Conservation (phyloP, 2,113 vertebrate species). For the Theropithecus gelada region DNA sequence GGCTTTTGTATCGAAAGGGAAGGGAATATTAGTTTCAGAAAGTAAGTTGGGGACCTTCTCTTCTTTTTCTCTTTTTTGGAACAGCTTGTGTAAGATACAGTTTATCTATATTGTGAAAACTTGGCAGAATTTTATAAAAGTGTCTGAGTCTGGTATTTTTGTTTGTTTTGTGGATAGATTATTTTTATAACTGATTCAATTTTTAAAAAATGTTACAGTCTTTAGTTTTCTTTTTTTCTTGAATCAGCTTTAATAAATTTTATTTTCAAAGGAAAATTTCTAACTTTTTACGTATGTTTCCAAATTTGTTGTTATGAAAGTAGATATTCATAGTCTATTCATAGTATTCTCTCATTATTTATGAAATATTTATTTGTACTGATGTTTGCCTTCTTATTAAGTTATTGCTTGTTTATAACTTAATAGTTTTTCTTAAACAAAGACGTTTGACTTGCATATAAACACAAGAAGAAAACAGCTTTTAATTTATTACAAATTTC, state of each 20-base stretch:
- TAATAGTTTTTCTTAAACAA: conserved; percentile 3
- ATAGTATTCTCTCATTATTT: background rate
- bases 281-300: background rate
- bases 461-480: background rate
- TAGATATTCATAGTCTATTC: background rate
- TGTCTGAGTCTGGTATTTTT: background rate
- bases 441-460: background rate
- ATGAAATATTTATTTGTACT: background rate
- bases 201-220: background rate
- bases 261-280: background rate
- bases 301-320: background rate
- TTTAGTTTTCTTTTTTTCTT: conserved; percentile 21
- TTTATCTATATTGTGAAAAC: background rate
- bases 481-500: background rate
- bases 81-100: background rate
- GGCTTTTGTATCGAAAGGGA: background rate
- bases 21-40: background rate
- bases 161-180: background rate
- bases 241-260: background rate
- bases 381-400: background rate
- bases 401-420: background rate
- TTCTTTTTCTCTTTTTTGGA: background rate
- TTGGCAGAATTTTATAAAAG: background rate
- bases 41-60: background rate
- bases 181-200: background rate